Evolutionary conservation across 2,113 vertebrate genomes (phyloP), one percentile per base, ranked within the genome.

Genomic region (Ictalurus furcatus): DNA sequence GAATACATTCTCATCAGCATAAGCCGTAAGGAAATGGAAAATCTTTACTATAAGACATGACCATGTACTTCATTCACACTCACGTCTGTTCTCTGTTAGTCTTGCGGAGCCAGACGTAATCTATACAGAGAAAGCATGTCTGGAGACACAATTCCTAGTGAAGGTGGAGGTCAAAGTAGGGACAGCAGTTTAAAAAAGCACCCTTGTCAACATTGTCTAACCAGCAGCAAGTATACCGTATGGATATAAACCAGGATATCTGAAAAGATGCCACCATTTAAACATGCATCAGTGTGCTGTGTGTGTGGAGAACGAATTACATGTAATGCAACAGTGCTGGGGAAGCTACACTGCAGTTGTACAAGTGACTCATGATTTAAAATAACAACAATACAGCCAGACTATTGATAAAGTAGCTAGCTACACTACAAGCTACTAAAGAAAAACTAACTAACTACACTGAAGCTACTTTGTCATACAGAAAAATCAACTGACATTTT

Each of bases 1-100:
- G 67, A 73, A 61, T 88, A 73, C 28, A 73, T 88, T 74, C 80
- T 88, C 48, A 61, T 84, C 87, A 84, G 67, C 8, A n/a, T 69
- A 28, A 69, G 21, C 34, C 40, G 87, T 84, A 84, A 88, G 87
- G 11, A 88, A 71, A 48, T 21, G 1, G 1, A 44, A 34, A 74
- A 56, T 63, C 25, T 65, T 48, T 48, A 16, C 6, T 21, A 67
- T n/a, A 12, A n/a, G 4, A 16, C 12, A 28, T n/a, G 2, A 28
- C 11, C 23, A 63, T n/a, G 25, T 63, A 28, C 74, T 78, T 25
- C 21, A 28, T 80, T 34, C 28, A 81, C 2, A 2, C 61, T n/a
- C 37, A 85, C 13, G 12, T 48, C 40, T 85, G 59, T 21, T 28
- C 25, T 61, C 13, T 61, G 58, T 44, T 84, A 80, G 48, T 28